phyloP scores from a whole-genome alignment of 2,797 vertebrate genomes.

The Sternarchorhynchus goeldii region DNA sequence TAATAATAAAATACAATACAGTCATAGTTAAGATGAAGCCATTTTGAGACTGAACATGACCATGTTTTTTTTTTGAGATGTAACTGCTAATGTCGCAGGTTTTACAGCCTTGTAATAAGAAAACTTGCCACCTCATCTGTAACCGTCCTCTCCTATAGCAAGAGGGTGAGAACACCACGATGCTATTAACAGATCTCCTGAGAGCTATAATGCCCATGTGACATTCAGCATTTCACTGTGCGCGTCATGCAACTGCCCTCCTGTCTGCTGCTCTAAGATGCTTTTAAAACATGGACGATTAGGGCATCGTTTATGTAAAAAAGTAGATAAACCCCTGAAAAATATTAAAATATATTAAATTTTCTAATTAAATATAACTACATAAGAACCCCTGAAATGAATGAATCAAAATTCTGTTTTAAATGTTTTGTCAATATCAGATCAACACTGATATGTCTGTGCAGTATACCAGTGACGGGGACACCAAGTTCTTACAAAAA shows the following conservation, averaged over 20 bases:
- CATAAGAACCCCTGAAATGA: slow-evolving; percentile 56
- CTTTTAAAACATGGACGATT: not conserved
- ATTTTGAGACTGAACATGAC: not conserved
- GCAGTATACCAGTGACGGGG: slow-evolving; percentile 36
- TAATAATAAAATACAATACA: not conserved
- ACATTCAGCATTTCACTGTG: not conserved
- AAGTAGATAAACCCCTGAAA: slow-evolving; percentile 33
- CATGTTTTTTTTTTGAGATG: no score
- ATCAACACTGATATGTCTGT: not conserved
- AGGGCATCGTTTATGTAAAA: slow-evolving; percentile 46
- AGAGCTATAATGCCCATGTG: not conserved
- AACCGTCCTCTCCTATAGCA: not conserved
- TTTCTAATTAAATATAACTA: slow-evolving; percentile 71
- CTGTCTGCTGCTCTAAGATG: not conserved
- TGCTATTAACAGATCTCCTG: slow-evolving; percentile 1
- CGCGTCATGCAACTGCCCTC: not conserved
- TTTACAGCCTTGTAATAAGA: not conserved
- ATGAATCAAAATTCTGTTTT: slow-evolving; percentile 46
- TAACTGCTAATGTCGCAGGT: not conserved
- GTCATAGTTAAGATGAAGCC: not conserved
- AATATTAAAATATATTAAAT: slow-evolving; percentile 77
- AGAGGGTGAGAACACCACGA: not conserved
- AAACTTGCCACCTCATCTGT: not conserved
- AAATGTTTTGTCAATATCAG: slow-evolving; percentile 43
- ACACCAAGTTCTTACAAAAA: slow-evolving; percentile 28